Base-by-base conservation (phyloP, 2,113 vertebrate species). In the Bubo bubo region DNA sequence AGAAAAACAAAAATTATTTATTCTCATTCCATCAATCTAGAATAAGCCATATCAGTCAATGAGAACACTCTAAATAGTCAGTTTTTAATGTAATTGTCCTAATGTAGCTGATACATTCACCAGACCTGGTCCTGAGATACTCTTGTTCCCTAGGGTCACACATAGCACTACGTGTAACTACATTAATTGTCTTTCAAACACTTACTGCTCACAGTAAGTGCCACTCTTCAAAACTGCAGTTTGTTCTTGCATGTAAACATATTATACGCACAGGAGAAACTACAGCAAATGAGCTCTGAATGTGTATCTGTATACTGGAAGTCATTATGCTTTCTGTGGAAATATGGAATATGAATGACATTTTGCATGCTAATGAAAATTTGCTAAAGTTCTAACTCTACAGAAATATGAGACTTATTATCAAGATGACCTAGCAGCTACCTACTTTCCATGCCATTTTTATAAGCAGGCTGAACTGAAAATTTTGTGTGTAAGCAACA, bases 261-360 rank as follows among this genome's bases (percentile, higher is more conserved):
- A 53, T 67, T 59, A 30, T 49, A 50, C 10, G 35, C 47, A 41
- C 17, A 45, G 20, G 26, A 94, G 68, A 77, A 72, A 79, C 23
- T 28, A 37, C 9, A 82, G 34, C 0, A 0, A 88, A 80, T 47
- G 39, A 91, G 47, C 58, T 96, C 79, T 47, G 58, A 76, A 75
- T 72, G 34, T 5, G 17, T 49, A 64, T 47, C 79, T 73, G 47
- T 60, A 30, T 34, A 66, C 34, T 74, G 91, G 64, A 96, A 95
- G 47, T 96, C 82, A 94, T 95, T 83, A 92, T 85, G 19, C 63
- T 89, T 95, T 82, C 74, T 81, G 62, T 52, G 64, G 23, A 90
- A 93, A 77, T 67, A 75, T 18, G 12, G 59, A 95, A 97, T 67
- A 92, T 39, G 59, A 95, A 84, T 74, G 26, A 70, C 86, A 86